phyloP scores from a whole-genome alignment of 2,113 vertebrate genomes.

The Megalops atlanticus region DNA sequence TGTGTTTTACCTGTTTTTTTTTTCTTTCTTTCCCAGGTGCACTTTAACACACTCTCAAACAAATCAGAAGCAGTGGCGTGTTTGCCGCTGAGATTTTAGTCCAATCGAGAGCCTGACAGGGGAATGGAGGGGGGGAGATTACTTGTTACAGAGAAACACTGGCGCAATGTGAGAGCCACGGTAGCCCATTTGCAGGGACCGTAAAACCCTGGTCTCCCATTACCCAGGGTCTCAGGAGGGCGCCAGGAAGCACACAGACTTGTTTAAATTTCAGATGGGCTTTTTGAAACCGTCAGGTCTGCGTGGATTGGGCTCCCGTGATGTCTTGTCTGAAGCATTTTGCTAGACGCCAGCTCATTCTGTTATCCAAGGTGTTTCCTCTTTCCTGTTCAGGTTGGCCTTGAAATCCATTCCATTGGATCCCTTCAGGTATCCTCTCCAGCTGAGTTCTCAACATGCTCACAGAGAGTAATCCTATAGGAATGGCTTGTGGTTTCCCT shows the following conservation, averaged over 20 bases:
- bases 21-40: neutral
- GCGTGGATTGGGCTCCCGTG: neutral
- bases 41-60: constrained; percentile 8
- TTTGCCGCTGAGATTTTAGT: constrained; percentile 46
- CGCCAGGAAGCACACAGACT: neutral
- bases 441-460: no score
- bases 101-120: constrained; percentile 55
- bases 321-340: constrained; percentile 26
- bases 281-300: neutral
- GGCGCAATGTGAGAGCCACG: constrained; percentile 15
- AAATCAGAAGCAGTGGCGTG: constrained; percentile 39
- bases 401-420: no score
- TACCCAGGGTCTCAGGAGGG: constrained; percentile 43
- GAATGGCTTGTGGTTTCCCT: no score
- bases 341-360: neutral
- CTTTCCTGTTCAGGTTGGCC: neutral
- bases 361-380: constrained; percentile 38
- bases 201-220: constrained; percentile 34
- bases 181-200: constrained; percentile 56
- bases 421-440: no score
- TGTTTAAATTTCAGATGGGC: neutral
- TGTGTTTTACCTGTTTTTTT: neutral
- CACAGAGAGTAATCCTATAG: no score
- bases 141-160: constrained; percentile 48
- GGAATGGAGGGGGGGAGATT: constrained; percentile 62